These are phyloP conservation scores for Mythimna albipuncta DNA, from an alignment of 2,888 invertebrate genomes.

Conservation along the genomic window DNA sequence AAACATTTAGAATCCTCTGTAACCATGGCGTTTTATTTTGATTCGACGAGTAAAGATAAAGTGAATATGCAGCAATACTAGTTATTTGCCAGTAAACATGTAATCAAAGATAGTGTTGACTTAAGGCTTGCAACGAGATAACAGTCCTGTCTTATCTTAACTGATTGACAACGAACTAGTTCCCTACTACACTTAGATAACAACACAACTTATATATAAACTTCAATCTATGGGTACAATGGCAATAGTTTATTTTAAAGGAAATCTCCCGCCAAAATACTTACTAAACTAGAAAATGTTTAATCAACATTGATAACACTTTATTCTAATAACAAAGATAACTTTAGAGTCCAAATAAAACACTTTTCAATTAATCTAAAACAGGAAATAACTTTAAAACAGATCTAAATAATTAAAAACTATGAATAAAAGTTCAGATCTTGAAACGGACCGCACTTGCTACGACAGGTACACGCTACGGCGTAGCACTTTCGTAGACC, in stretches of 20 bases:
- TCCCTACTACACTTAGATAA: background rate
- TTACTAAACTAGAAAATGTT: background rate
- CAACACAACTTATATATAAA: background rate
- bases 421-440: background rate
- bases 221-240: no score
- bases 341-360: no score
- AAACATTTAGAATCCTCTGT: slow-evolving; percentile 20
- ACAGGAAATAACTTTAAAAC: background rate
- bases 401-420: background rate
- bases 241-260: background rate
- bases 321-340: background rate
- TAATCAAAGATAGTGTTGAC: background rate
- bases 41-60: background rate
- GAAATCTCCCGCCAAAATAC: background rate
- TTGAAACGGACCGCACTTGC: background rate
- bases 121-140: background rate
- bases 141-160: background rate
- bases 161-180: background rate
- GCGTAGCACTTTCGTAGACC: slow-evolving; percentile 19
- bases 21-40: background rate
- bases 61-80: background rate
- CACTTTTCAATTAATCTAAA: background rate
- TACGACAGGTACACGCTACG: slow-evolving; percentile 8
- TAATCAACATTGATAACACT: background rate
- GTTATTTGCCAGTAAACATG: background rate